Evolutionary conservation across 1,140 invertebrate species (phyloP).

Genomic region (Drosophila sturtevanti): DNA sequence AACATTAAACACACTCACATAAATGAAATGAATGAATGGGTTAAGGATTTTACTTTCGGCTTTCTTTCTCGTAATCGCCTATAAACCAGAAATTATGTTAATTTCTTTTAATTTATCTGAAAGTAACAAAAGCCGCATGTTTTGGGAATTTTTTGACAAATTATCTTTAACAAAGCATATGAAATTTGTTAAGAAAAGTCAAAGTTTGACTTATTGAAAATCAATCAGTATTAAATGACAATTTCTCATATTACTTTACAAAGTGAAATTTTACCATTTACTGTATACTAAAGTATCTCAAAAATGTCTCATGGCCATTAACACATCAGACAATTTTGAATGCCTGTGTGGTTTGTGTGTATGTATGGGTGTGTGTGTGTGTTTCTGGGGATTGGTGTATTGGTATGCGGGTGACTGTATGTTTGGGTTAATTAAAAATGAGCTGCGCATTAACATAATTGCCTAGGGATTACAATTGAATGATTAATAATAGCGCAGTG

Average conservation of each 20-base stretch:
- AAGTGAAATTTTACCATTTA: conserved; percentile 5
- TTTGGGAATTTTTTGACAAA: neutral
- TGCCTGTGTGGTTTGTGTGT: conserved; percentile 36
- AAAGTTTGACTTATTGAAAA: conserved; percentile 5
- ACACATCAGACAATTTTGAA: conserved; percentile 40
- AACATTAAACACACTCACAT: neutral
- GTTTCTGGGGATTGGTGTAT: too few relatives aligned
- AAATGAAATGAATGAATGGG: neutral
- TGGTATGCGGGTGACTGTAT: conserved; percentile 6
- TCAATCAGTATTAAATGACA: conserved; percentile 1
- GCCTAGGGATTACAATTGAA: conserved; percentile 64
- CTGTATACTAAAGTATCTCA: neutral
- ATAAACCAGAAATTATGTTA: conserved; percentile 15
- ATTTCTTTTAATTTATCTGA: neutral
- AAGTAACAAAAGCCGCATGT: neutral
- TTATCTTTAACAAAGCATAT: neutral
- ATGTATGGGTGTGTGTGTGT: conserved; percentile 9
- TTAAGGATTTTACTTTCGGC: neutral
- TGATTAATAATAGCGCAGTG: conserved; percentile 65
- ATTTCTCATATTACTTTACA: neutral
- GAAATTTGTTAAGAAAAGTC: too few relatives aligned
- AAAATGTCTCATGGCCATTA: conserved; percentile 32
- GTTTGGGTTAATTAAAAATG: conserved; percentile 63
- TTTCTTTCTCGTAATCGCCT: neutral
- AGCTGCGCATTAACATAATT: conserved; percentile 65